Base-by-base conservation (phyloP, 2,113 vertebrate genomes). In the Actinemys pallida region DNA sequence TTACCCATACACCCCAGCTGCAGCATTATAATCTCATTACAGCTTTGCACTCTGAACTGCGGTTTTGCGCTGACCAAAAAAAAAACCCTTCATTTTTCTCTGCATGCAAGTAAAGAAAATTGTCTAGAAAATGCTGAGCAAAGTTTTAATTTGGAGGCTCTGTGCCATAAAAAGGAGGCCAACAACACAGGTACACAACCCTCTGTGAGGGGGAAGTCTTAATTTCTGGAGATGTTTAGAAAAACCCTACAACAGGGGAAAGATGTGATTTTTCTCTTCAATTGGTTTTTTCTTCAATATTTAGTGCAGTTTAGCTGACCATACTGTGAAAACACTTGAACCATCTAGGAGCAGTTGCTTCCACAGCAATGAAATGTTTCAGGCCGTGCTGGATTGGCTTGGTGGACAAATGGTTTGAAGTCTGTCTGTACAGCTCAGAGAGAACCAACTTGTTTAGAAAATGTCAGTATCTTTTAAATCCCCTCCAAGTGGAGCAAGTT, bases 291-390 rank as follows among this genome's bases (percentile, higher is more conserved):
- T 56, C 39, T 83, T 94, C 0, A 0, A 83, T 72, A 95, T 72
- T 45, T 94, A 96, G 81, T 91, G 86, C 52, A 84, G 69, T 86
- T 91, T 2, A 91, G 87, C 49, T 35, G 4, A 88, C 75, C 56
- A 80, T 85, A 80, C 89, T 86, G 83, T 81, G 93, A 93, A 93
- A 96, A 93, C 57, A 91, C 75, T 89, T 92, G 92, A 93, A 86
- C 96, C 56, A 35, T 62, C 84, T 92, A 94, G 76, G 78, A 97
- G 90, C 90, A 96, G 95, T 89, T 97, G 96, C 90, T 93, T 97
- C 97, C 93, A 93, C 89, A 96, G 94, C 88, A 96, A 91, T 94
- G 91, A 96, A 95, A 96, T n/a, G 62, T 90, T 97, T 97, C 94
- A 94, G 92, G 45, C 84, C 20, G 76, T 96, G 80, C 56, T 93